Conservation (phyloP, 2,113 vertebrate genomes). For the Campylomormyrus tamandua region DNA sequence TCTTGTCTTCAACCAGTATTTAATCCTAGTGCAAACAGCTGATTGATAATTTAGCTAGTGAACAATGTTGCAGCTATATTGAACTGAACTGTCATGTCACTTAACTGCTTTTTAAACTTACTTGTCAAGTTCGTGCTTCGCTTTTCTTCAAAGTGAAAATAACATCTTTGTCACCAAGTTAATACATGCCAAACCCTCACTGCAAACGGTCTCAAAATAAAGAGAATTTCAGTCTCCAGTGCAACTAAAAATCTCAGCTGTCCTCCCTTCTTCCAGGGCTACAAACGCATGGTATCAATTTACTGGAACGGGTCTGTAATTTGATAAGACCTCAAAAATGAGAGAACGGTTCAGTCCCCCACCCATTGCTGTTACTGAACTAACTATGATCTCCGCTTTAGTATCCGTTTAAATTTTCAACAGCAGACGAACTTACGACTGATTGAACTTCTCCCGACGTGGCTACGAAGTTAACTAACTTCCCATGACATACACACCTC, state of each 20-base stretch:
- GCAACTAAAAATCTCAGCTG: background rate
- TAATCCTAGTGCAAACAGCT: background rate
- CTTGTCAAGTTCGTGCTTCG: background rate
- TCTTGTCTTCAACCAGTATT: background rate
- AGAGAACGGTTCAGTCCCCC: background rate
- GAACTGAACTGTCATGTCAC: background rate
- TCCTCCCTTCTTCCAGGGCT: background rate
- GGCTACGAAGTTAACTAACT: background rate
- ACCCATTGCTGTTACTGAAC: background rate
- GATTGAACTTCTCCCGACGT: background rate
- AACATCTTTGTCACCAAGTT: background rate
- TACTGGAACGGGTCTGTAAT: conserved; percentile 16
- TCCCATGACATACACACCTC: background rate
- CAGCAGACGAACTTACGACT: background rate
- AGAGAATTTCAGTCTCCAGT: background rate
- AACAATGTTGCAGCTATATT: background rate
- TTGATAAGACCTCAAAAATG: background rate
- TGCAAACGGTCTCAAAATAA: background rate
- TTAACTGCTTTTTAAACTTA: background rate
- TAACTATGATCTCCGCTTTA: background rate
- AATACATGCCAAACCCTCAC: background rate
- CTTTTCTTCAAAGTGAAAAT: background rate
- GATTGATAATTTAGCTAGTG: background rate
- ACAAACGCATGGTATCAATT: conserved; percentile 14
- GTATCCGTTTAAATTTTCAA: background rate